These are phyloP conservation scores for Micropterix aruncella DNA, from an alignment of 2,888 invertebrate genomes.

Conservation along the genomic window DNA sequence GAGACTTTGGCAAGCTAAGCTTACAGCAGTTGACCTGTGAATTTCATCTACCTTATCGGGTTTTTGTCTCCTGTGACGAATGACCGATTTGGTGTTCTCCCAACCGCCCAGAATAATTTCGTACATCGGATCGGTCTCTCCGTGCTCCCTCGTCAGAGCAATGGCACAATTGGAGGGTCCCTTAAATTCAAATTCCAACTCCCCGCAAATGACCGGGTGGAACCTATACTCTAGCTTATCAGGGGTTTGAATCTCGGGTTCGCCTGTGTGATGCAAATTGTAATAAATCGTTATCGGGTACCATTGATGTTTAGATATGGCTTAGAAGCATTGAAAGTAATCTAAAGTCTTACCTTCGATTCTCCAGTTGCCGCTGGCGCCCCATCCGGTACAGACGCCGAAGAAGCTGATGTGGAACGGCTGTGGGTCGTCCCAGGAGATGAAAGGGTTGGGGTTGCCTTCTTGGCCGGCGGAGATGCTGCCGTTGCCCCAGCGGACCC, in stretches of 20 bases:
- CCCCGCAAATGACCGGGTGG: constrained; percentile 37
- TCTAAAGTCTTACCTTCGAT: constrained; percentile 47
- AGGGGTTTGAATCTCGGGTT: constrained; percentile 37
- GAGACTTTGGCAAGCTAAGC: not conserved
- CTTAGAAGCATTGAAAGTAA: no score
- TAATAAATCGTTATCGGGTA: no score
- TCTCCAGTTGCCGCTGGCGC: constrained; percentile 68
- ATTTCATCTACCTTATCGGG: constrained; percentile 42
- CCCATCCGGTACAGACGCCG: constrained; percentile 81
- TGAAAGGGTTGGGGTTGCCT: constrained; percentile 55
- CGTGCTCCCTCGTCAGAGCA: constrained; percentile 37
- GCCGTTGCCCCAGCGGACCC: constrained; percentile 66
- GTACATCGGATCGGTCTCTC: constrained; percentile 46
- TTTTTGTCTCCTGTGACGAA: constrained; percentile 45
- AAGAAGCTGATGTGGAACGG: constrained; percentile 58
- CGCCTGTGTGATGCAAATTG: constrained; percentile 34
- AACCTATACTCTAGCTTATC: constrained; percentile 45
- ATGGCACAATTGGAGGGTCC: constrained; percentile 52
- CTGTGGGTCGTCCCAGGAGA: constrained; percentile 57
- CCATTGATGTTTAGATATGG: no score
- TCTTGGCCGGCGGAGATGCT: constrained; percentile 58
- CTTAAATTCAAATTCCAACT: constrained; percentile 40
- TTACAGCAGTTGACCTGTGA: not conserved
- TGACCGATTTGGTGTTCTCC: constrained; percentile 49
- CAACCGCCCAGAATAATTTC: constrained; percentile 56